A percentile compares a stretch with the other conserved stretches of the same genome.
Conservation (phyloP, 2,113 vertebrate species). For the Puma concolor region DNA sequence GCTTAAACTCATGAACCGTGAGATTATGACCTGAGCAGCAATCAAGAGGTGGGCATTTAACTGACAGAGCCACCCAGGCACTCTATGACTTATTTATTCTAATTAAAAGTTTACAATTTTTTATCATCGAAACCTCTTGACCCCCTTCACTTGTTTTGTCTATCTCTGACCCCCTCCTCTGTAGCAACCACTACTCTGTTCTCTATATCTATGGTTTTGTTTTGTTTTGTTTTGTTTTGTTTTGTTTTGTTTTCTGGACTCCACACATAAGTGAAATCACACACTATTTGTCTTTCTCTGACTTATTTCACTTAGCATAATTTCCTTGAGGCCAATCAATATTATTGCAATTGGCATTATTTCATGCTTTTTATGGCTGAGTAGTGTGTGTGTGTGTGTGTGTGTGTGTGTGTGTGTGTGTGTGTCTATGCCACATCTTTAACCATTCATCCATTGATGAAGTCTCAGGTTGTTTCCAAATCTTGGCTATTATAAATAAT, state of each 20-base stretch:
- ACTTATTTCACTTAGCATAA: background rate
- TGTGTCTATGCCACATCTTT: background rate
- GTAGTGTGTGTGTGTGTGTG: background rate
- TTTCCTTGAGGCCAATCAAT: background rate
- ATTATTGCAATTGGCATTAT: background rate
- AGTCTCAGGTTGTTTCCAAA: background rate
- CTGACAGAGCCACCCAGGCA: too few relatives aligned
- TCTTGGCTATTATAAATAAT: background rate
- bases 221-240: too few relatives aligned
- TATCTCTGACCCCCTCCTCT: background rate
- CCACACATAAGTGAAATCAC: background rate
- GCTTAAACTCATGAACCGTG: too few relatives aligned
- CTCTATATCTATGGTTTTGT: background rate
- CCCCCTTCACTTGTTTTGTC: background rate
- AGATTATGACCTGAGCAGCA: too few relatives aligned
- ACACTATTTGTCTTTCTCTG: background rate
- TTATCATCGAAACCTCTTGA: background rate
- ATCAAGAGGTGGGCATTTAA: too few relatives aligned
- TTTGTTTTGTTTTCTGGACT: background rate
- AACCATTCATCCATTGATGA: background rate
- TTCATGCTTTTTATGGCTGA: background rate
- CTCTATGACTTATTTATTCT: background rate
- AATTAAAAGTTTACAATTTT: background rate
- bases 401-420: too few relatives aligned
- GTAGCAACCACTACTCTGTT: background rate